Percentiles rank a stretch among this genome's conserved stretches.
These are phyloP conservation scores for Orius laevigatus DNA, from an alignment of 1,140 invertebrate genomes.

Conservation along the genomic window DNA sequence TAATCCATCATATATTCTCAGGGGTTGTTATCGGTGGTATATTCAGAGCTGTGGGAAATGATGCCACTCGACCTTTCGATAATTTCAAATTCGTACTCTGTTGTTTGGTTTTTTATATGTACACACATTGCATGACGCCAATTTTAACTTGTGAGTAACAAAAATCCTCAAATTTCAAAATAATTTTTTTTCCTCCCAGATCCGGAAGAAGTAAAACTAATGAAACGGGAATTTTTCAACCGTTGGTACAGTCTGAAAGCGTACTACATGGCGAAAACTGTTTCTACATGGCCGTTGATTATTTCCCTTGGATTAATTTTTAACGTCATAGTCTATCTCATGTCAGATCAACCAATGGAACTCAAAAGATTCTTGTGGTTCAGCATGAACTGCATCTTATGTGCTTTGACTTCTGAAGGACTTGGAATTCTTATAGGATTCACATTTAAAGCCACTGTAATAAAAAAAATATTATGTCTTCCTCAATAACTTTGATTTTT, in stretches of 20 bases:
- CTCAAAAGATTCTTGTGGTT: conserved; percentile 36
- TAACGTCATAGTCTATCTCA: conserved; percentile 25
- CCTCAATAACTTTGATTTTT: neutral
- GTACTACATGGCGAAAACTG: conserved; percentile 59
- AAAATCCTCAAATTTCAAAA: neutral
- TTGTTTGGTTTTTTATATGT: conserved; percentile 41
- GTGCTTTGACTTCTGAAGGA: conserved; percentile 56
- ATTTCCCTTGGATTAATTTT: conserved; percentile 26
- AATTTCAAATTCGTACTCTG: conserved; percentile 41
- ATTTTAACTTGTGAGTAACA: conserved; percentile 36
- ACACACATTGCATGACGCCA: conserved; percentile 41
- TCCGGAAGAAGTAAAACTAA: conserved; percentile 47
- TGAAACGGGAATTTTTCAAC: conserved; percentile 56
- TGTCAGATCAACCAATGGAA: conserved; percentile 28
- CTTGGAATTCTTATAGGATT: conserved; percentile 54
- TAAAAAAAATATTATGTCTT: conserved; percentile 19
- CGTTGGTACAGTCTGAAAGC: conserved; percentile 62
- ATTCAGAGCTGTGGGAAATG: conserved; percentile 36
- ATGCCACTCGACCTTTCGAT: conserved; percentile 31
- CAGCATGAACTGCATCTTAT: conserved; percentile 43
- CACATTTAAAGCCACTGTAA: conserved; percentile 50
- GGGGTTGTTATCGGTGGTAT: conserved; percentile 35
- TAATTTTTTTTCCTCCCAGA: conserved; percentile 31
- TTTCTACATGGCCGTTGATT: conserved; percentile 47
- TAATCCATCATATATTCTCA: conserved; percentile 35